Evolutionary conservation across 2,888 invertebrate genomes (phyloP).

Genomic region (Drosophila antonietae): DNA sequence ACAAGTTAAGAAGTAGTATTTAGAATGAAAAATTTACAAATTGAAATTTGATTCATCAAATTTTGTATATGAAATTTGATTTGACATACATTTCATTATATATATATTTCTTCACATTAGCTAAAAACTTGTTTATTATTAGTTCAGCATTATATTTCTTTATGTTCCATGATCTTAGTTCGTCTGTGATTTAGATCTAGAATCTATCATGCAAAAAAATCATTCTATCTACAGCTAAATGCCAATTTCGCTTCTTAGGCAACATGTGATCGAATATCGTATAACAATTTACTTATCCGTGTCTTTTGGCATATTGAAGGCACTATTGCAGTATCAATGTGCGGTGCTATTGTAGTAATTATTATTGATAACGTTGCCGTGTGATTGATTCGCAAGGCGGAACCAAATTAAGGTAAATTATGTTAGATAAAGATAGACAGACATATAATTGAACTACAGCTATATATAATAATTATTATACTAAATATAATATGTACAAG

Average conservation of each 20-base stretch:
- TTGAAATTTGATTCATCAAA: not conserved
- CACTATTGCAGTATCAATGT: not conserved
- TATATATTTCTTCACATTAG: too few relatives aligned
- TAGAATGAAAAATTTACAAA: not conserved
- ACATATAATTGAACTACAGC: too few relatives aligned
- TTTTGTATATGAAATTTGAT: not conserved
- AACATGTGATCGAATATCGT: not conserved
- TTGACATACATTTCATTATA: not conserved
- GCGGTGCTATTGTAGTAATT: not conserved
- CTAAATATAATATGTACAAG: too few relatives aligned
- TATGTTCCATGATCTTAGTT: too few relatives aligned
- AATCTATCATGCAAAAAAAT: too few relatives aligned
- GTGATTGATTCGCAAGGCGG: not conserved
- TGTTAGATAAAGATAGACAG: not conserved
- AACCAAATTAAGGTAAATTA: not conserved
- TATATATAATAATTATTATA: not conserved
- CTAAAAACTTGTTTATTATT: too few relatives aligned
- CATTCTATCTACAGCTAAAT: too few relatives aligned
- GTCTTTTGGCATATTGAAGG: not conserved
- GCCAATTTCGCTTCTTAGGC: not conserved
- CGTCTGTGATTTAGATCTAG: too few relatives aligned
- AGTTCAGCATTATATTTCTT: too few relatives aligned
- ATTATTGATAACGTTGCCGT: not conserved
- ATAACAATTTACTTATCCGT: too few relatives aligned
- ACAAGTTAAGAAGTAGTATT: not conserved